These are phyloP conservation scores for Labeo calbasu DNA, from an alignment of 2,797 vertebrate genomes.

Conservation along the genomic window DNA sequence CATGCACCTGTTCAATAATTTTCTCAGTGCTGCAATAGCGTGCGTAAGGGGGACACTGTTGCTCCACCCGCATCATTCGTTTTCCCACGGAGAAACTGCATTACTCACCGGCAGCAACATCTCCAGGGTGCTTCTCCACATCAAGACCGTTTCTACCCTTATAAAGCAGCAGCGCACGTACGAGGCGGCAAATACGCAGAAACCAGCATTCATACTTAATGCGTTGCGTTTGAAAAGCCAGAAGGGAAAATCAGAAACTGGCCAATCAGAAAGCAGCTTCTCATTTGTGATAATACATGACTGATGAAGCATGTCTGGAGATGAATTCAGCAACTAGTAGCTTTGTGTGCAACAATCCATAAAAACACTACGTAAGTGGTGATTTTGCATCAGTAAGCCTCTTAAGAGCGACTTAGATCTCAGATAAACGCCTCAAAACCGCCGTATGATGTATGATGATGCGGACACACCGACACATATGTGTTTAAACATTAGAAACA, in stretches of 20 bases:
- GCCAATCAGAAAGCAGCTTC: conserved; percentile 14
- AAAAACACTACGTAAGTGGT: conserved; percentile 44
- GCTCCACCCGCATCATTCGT: conserved; percentile 75
- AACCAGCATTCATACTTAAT: conserved; percentile 31
- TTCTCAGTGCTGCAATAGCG: conserved; percentile 2
- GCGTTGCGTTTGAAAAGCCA: not conserved
- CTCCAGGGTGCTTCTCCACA: conserved; percentile 9
- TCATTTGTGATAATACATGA: conserved; percentile 37
- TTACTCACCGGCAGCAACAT: conserved; percentile 63
- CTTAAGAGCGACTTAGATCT: conserved; percentile 46
- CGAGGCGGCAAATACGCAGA: not conserved
- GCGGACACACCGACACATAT: conserved; percentile 30
- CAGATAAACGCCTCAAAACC: conserved; percentile 22
- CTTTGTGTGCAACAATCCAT: conserved; percentile 30
- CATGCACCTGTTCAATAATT: conserved; percentile 51
- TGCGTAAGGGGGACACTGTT: conserved; percentile 22
- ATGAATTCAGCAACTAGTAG: conserved; percentile 25
- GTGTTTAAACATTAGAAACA: not conserved
- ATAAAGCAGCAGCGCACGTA: conserved; percentile 9
- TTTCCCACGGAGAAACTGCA: conserved; percentile 74
- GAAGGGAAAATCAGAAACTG: not conserved
- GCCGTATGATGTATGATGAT: conserved; percentile 19
- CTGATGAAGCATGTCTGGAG: conserved; percentile 35
- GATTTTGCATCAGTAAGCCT: too few relatives aligned
- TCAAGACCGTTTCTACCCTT: not conserved